Percentiles rank a stretch among this genome's conserved stretches.
Conservation (phyloP, 2,113 vertebrate genomes). For the Apteryx owenii region DNA sequence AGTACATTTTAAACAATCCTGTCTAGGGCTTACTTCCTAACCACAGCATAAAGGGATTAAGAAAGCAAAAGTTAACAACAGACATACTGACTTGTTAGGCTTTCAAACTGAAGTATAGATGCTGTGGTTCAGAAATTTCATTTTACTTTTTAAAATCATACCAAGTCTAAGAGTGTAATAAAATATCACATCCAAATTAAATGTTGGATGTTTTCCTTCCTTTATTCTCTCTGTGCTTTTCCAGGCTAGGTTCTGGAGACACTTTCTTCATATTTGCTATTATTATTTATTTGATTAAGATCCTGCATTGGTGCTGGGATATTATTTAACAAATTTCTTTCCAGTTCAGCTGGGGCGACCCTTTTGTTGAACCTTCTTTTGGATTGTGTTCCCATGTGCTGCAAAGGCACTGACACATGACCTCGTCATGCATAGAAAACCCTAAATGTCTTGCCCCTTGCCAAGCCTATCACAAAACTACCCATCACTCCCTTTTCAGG, state of each 20-base stretch:
- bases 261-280: not conserved
- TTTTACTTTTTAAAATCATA: not conserved
- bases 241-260: not conserved
- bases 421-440: constrained; percentile 78
- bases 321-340: constrained; percentile 66
- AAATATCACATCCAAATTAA: not conserved
- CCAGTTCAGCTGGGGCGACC: constrained; percentile 75
- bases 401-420: constrained; percentile 82
- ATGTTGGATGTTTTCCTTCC: not conserved
- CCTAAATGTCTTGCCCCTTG: constrained; percentile 74
- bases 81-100: not conserved
- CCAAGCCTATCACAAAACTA: constrained; percentile 71
- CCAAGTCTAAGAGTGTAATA: not conserved
- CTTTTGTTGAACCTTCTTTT: constrained; percentile 74
- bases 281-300: constrained; percentile 9
- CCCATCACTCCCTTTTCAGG: constrained; percentile 75
- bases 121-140: not conserved
- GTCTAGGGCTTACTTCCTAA: not conserved
- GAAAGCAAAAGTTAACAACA: not conserved
- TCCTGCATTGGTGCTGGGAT: not conserved
- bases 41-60: not conserved
- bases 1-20: not conserved
- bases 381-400: constrained; percentile 78
- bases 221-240: not conserved
- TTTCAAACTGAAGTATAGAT: not conserved